Percentiles rank a stretch among this genome's conserved stretches.
Conservation (phyloP, 2,113 vertebrate species). For the Garra rufa region DNA sequence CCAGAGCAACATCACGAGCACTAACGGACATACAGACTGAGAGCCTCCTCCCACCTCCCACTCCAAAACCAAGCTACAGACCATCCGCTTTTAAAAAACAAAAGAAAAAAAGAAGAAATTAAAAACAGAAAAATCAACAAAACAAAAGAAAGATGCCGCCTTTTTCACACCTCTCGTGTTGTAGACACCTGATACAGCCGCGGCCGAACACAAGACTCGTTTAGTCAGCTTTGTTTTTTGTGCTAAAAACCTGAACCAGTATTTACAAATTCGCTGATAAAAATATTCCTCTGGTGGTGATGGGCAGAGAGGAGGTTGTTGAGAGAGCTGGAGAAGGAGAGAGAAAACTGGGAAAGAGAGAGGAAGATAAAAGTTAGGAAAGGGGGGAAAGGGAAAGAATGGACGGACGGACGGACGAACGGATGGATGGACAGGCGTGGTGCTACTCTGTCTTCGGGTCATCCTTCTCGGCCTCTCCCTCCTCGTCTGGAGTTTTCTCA, state of each 20-base stretch:
- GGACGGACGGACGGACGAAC: neutral
- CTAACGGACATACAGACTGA: conserved; percentile 51
- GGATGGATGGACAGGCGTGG: conserved; percentile 38
- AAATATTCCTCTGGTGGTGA: conserved; percentile 69
- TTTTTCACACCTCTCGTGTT: conserved; percentile 48
- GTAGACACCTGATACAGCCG: conserved; percentile 55
- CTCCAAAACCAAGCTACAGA: conserved; percentile 54
- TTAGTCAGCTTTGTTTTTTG: conserved; percentile 60
- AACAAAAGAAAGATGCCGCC: conserved; percentile 33
- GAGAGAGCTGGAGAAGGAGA: conserved; percentile 19
- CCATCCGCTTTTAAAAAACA: conserved; percentile 44
- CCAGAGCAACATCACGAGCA: conserved; percentile 50
- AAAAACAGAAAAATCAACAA: conserved; percentile 37
- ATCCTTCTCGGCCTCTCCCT: conserved; percentile 57
- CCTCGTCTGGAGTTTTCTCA: conserved; percentile 61
- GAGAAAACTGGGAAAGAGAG: neutral
- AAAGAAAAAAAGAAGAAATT: conserved; percentile 31
- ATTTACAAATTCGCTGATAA: conserved; percentile 71
- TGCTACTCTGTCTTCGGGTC: conserved; percentile 64
- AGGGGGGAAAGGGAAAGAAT: conserved; percentile 1
- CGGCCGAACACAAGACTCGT: conserved; percentile 54
- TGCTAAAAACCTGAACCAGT: conserved; percentile 71
- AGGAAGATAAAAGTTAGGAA: conserved; percentile 3
- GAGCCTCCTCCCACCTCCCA: conserved; percentile 45
- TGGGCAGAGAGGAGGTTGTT: conserved; percentile 45